A percentile compares a stretch with the other conserved stretches of the same genome.
Conservation (phyloP, 1,140 invertebrate species). For the Limonius californicus region DNA sequence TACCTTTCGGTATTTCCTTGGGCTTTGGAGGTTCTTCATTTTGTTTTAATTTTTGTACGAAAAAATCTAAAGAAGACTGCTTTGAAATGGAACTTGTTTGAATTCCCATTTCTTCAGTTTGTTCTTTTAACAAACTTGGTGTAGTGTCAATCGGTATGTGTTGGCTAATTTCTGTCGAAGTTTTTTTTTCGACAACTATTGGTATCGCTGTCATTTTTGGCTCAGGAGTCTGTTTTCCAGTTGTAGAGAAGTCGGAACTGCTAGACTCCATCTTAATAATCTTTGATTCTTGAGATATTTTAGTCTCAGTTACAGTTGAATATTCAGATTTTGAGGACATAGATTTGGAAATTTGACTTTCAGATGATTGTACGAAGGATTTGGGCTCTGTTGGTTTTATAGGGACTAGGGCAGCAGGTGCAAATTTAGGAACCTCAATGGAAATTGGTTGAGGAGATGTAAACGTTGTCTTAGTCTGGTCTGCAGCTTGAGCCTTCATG, state of each 20-base stretch:
- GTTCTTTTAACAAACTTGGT: constrained; percentile 5
- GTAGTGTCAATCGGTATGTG: neutral
- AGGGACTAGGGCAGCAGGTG: neutral
- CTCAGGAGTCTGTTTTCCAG: constrained; percentile 1
- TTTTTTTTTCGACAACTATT: neutral
- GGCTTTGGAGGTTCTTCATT: constrained; percentile 32
- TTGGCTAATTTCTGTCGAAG: neutral
- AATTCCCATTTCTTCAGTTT: constrained; percentile 40
- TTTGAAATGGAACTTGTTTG: constrained; percentile 46
- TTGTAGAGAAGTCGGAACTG: neutral
- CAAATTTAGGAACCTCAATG: constrained; percentile 24
- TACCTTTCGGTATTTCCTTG: constrained; percentile 34
- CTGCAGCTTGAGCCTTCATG: constrained; percentile 22
- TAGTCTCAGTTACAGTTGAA: constrained; percentile 34
- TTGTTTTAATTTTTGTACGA: constrained; percentile 46
- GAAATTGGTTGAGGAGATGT: constrained; percentile 24
- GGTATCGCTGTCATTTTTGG: constrained; percentile 7
- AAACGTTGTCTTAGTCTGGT: constrained; percentile 29
- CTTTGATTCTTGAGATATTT: constrained; percentile 36
- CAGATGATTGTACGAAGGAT: constrained; percentile 21
- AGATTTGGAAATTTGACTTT: constrained; percentile 28
- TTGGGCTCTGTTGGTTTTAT: neutral
- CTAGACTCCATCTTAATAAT: constrained; percentile 36
- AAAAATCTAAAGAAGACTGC: constrained; percentile 46
- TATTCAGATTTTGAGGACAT: constrained; percentile 38